Evolutionary conservation across 1,140 invertebrate species (phyloP), one percentile per base, ranked within the genome.

Genomic region (Bombus confusus): DNA sequence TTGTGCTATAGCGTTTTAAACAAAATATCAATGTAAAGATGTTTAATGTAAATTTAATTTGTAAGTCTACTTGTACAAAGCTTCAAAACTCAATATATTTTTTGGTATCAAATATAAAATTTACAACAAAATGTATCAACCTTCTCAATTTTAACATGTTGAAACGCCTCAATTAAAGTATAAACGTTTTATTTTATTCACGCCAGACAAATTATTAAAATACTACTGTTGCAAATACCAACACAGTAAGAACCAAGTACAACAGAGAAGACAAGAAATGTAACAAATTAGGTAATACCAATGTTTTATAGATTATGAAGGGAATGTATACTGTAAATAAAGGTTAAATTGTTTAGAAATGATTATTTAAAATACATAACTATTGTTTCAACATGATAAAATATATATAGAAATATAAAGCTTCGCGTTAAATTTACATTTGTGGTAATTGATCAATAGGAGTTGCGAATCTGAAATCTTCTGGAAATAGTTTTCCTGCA

Each of bases 401-500:
- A 85, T 85, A 83, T 83, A 72, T 37, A 69, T 47, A 39, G 62
- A 57, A 31, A 79, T 69, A 68, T 25, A 59, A 85, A 71, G 15
- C 22, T 72, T 31, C 47, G 9, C 22, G 0, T 66, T 43, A 43
- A 62, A 22, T 91, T 96, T 96, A 98, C 97, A 98, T 97, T 92
- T 98, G 97, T 15, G 99, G 99, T 83, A 99, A 96, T 91, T 98
- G 97, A 91, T 99, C 98, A 90, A 99, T 98, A 0, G 99, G 98
- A 31, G 98, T 99, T 31, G 97, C 96, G 93, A 99, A 99, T 95
- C 98, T 98, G 95, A 99, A 99, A 94, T 99, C 99, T 91, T 98
- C 97, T 5, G 99, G 99, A 94, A 99, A 99, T 2, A 99, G 95
- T 92, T 98, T 97, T 13, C 96, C 96, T 10, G 99, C 99, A 92